phyloP scores from a whole-genome alignment of 1,140 invertebrate species.

The Frieseomelitta varia region DNA sequence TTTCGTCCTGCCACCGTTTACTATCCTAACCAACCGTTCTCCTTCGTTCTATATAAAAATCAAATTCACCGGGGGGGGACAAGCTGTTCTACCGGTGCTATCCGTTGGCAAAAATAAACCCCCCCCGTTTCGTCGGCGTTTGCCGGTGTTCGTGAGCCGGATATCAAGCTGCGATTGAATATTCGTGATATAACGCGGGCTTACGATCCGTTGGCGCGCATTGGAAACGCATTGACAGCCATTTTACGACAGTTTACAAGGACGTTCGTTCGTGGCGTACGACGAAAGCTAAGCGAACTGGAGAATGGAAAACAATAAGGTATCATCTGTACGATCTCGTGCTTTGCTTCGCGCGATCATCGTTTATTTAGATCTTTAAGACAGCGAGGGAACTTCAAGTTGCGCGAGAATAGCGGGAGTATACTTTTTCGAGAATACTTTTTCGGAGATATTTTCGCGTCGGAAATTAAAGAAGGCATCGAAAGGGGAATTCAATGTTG shows the following conservation, averaged over 20 bases:
- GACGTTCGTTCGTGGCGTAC: neutral
- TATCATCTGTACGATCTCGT: neutral
- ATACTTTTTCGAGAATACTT: too few relatives aligned
- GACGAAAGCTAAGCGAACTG: neutral
- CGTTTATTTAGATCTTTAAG: neutral
- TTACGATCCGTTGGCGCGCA: neutral
- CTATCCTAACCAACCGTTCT: neutral
- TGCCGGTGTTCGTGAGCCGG: neutral
- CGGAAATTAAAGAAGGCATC: too few relatives aligned
- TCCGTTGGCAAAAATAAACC: slow-evolving; percentile 7
- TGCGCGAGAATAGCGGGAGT: too few relatives aligned
- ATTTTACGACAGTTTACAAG: neutral
- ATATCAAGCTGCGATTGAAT: slow-evolving; percentile 22
- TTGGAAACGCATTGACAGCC: neutral
- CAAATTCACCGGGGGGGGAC: slow-evolving; percentile 19
- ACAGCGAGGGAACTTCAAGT: neutral
- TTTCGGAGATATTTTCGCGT: too few relatives aligned
- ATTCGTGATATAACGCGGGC: neutral
- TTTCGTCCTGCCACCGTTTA: neutral
- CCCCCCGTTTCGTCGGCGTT: neutral
- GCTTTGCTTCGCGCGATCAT: neutral
- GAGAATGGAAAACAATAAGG: neutral
- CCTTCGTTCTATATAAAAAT: slow-evolving; percentile 47
- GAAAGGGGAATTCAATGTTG: too few relatives aligned
- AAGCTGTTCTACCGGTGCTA: neutral